phyloP scores from a whole-genome alignment of 2,113 vertebrate species.

The Trematomus loennbergii region DNA sequence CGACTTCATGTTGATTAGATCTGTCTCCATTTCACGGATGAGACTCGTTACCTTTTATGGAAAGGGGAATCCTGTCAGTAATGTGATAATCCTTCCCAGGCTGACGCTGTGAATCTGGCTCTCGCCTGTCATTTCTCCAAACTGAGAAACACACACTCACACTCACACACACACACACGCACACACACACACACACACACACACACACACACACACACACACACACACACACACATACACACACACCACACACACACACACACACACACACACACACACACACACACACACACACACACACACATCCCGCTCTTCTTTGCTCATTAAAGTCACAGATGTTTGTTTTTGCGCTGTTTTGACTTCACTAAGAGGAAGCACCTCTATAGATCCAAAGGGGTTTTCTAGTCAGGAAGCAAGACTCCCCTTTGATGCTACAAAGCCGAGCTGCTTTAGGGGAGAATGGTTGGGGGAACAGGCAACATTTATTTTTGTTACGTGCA shows the following conservation, averaged over 20 bases:
- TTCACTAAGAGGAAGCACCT: slow-evolving; percentile 15
- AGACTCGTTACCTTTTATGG: slow-evolving; percentile 56
- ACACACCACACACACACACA: neutral
- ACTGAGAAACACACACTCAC: slow-evolving; percentile 15
- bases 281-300: too few relatives aligned
- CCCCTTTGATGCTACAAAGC: slow-evolving; percentile 18
- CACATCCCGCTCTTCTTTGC: neutral
- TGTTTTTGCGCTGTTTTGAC: slow-evolving; percentile 34
- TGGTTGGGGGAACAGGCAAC: neutral
- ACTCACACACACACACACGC: slow-evolving; percentile 10
- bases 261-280: slow-evolving; percentile 33
- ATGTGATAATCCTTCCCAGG: slow-evolving; percentile 60
- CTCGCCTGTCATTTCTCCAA: slow-evolving; percentile 30
- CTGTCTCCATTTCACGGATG: slow-evolving; percentile 53
- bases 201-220: slow-evolving; percentile 28
- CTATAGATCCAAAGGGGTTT: slow-evolving; percentile 2
- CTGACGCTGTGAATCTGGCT: slow-evolving; percentile 45
- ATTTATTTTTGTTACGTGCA: neutral
- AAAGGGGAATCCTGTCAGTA: slow-evolving; percentile 61
- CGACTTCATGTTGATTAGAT: slow-evolving; percentile 45
- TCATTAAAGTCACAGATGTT: slow-evolving; percentile 19
- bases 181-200: slow-evolving; percentile 4
- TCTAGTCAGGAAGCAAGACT: slow-evolving; percentile 12
- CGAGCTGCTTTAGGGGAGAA: neutral
- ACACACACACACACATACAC: slow-evolving; percentile 3